Evolutionary conservation across 2,113 vertebrate genomes (phyloP), one percentile per base, ranked within the genome.

Genomic region (Prietella phreatophila): DNA sequence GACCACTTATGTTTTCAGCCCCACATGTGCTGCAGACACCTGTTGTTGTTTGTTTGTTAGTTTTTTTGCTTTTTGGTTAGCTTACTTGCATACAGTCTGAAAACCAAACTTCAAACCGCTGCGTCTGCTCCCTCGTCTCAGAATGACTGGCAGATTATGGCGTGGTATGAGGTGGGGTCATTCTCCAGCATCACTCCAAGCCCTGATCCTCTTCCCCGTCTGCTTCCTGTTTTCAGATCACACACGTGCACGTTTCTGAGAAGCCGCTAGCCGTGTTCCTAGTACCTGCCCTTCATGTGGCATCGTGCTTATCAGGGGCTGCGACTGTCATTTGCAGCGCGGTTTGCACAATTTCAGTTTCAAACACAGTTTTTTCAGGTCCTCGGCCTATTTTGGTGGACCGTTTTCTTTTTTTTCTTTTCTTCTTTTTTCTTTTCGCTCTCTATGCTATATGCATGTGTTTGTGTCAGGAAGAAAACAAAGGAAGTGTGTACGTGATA

Each of bases 191-290:
- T 27, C 4, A n/a, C 58, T 86, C 47, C 55, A 85, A 47, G 8
- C 56, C 14, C 53, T n/a, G 30, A 33, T 81, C 55, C 80, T 89
- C 47, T 78, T 89, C 61, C 65, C 56, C 85, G 87, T 86, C 85
- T 91, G 90, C 86, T 90, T 88, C 89, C 87, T 91, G 83, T 83
- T 36, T 82, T 84, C 82, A 27, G 6, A 73, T 82, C 19, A 14
- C 55, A 82, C 80, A n/a, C 2, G 58, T 85, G 69, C 33, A 50
- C 39, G 10, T 88, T 91, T 91, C 87, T 90, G 61, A 90, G 90
- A 90, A 91, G 58, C 83, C 69, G 36, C 13, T 80, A 81, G 73
- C 86, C 73, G 13, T 85, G 63, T 90, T 85, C 82, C 86, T 83
- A 69, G 84, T 47, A 85, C 53, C 80, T 13, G 63, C 27, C 42